These are phyloP conservation scores for Buphagus erythrorhynchus DNA, from an alignment of 2,797 vertebrate genomes.

Conservation along the genomic window DNA sequence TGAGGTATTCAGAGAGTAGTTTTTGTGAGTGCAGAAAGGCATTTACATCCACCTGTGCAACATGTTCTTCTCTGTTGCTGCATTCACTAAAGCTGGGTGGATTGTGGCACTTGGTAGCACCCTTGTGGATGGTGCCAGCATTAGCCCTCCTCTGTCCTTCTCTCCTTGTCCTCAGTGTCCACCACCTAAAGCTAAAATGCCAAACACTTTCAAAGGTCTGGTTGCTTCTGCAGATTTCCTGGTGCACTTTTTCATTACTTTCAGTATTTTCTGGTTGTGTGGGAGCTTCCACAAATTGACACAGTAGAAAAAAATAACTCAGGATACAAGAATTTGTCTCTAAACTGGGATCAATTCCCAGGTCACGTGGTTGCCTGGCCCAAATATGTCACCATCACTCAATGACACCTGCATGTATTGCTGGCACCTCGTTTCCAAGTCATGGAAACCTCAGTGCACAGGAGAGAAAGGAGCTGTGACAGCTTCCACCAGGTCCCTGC, in stretches of 20 bases:
- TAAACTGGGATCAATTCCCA: neutral
- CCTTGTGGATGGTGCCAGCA: accelerated
- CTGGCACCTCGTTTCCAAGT: accelerated
- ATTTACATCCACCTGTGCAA: neutral
- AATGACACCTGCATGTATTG: accelerated
- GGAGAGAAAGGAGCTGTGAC: neutral
- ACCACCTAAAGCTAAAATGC: neutral
- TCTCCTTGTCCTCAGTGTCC: neutral
- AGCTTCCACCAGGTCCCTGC: neutral
- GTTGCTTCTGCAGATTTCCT: neutral
- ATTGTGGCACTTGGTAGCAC: neutral
- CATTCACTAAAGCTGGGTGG: neutral
- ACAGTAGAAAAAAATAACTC: neutral
- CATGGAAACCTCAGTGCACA: neutral
- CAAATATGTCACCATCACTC: neutral
- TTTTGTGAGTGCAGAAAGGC: neutral
- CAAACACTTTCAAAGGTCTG: neutral
- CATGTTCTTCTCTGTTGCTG: neutral
- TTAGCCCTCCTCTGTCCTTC: neutral
- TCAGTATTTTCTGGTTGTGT: neutral
- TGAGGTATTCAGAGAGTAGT: neutral
- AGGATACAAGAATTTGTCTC: neutral
- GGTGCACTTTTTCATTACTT: neutral
- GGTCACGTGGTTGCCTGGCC: neutral
- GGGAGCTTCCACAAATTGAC: neutral